These are phyloP conservation scores for Macaca fascicularis DNA, from an alignment of 2,113 vertebrate genomes.

Conservation along the genomic window DNA sequence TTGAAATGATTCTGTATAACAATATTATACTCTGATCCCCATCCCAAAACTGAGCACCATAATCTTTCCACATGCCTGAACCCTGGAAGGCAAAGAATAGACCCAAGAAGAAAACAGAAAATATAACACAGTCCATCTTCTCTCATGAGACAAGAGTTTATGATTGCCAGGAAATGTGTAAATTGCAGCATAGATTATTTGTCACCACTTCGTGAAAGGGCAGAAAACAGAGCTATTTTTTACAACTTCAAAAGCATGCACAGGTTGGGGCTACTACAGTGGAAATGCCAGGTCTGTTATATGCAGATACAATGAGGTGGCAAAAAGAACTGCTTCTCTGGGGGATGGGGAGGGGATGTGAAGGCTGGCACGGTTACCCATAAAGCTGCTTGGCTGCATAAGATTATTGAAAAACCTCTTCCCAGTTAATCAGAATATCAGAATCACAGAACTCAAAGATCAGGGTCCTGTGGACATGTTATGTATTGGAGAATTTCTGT, in stretches of 20 bases:
- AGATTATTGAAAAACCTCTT: not conserved
- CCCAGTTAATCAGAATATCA: not conserved
- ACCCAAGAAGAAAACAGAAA: not conserved
- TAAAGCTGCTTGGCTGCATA: not conserved
- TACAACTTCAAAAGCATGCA: not conserved
- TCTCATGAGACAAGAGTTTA: constrained; percentile 28
- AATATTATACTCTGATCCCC: not conserved
- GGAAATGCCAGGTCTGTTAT: not conserved
- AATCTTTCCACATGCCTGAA: not conserved
- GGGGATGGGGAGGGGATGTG: not conserved
- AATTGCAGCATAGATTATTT: constrained; percentile 33
- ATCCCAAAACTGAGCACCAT: not conserved
- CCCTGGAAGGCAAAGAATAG: not conserved
- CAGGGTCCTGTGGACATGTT: not conserved
- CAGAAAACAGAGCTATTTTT: constrained; percentile 37
- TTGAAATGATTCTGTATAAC: not conserved
- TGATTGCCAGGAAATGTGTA: constrained; percentile 42
- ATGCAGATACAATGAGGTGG: not conserved
- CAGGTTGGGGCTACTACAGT: not conserved
- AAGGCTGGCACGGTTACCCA: not conserved
- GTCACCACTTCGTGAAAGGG: constrained; percentile 44
- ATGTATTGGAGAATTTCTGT: not conserved
- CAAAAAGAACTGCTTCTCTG: not conserved
- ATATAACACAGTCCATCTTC: not conserved
- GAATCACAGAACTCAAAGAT: not conserved